Conservation (phyloP, 1,140 invertebrate genomes). For the Phenacoccus solenopsis region DNA sequence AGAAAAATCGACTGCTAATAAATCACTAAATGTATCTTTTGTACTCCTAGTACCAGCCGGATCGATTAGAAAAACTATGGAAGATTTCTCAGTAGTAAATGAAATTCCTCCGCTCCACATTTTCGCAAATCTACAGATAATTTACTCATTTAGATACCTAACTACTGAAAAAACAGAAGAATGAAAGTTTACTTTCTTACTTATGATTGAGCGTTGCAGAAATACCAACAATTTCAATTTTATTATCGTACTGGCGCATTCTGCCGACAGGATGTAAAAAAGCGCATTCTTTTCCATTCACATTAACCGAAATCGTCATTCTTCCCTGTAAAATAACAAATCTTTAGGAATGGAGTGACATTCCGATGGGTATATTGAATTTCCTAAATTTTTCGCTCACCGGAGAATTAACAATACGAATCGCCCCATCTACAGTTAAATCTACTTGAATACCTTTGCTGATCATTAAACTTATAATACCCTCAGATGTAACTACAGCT, state of each 20-base stretch:
- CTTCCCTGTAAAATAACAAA: slow-evolving; percentile 41
- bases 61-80: slow-evolving; percentile 71
- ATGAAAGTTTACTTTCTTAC: slow-evolving; percentile 33
- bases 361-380: too few species aligned
- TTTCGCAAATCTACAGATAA: slow-evolving; percentile 54
- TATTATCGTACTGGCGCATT: slow-evolving; percentile 66
- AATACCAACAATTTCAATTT: slow-evolving; percentile 66
- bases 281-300: slow-evolving; percentile 54
- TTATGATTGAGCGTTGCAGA: slow-evolving; percentile 57
- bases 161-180: neutral
- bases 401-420: neutral
- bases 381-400: neutral
- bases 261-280: slow-evolving; percentile 68
- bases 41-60: slow-evolving; percentile 72
- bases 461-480: slow-evolving; percentile 11
- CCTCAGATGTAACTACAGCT: neutral
- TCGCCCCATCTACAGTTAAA: slow-evolving; percentile 5
- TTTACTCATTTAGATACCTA: neutral
- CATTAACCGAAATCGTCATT: slow-evolving; percentile 57
- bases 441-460: slow-evolving; percentile 3
- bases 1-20: slow-evolving; percentile 60
- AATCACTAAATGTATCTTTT: slow-evolving; percentile 66
- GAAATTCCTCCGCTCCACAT: slow-evolving; percentile 84
- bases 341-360: neutral
- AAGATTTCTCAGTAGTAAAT: slow-evolving; percentile 70